Evolutionary conservation across 2,113 vertebrate species (phyloP), one percentile per base, ranked within the genome.

Genomic region (Furnarius figulus): DNA sequence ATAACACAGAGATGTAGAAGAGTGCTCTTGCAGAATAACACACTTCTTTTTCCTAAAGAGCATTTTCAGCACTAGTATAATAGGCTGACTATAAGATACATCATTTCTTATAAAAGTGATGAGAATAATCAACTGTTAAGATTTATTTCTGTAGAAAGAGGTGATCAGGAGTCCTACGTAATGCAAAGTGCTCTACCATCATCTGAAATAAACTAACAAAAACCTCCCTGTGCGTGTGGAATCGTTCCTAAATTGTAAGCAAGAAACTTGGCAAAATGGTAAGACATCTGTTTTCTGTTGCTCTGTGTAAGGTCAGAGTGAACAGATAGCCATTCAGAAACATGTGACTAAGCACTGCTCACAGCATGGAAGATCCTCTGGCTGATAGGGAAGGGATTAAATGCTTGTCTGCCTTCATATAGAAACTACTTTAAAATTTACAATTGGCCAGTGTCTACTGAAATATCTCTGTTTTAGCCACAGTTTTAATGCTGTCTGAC

Each of bases 211-310:
- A 97, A 99, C 98, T 97, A 98, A 97, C 91, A 94, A 97, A 97
- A 98, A 95, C 91, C 96, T 98, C 97, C 96, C 97, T 97, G 95
- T 98, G 97, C 94, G 31, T 98, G 97, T 98, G 97, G 98, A 98
- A 97, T 90, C 16, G 67, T 96, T 98, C 97, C 98, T 97, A 98
- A 98, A 97, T 94, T 63, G 93, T 63, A 95, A 97, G 95, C 93
- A 95, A 96, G 96, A 84, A 96, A 98, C 97, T 98, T 98, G 98
- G 97, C 98, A 98, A 95, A 86, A 94, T 9, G 94, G 90, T 87
- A 94, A 97, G 96, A 98, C 98, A 98, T 98, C 98, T 98, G 98
- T 97, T 98, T 98, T 97, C 94, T 97, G 97, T 98, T 98, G 97
- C 85, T 96, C 81, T 97, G 95, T 95, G 96, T 80, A 98, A 97